A percentile compares a stretch with the other conserved stretches of the same genome.
These are phyloP conservation scores for Sebastes glaucus DNA, from an alignment of 2,797 vertebrate genomes.

Conservation along the genomic window DNA sequence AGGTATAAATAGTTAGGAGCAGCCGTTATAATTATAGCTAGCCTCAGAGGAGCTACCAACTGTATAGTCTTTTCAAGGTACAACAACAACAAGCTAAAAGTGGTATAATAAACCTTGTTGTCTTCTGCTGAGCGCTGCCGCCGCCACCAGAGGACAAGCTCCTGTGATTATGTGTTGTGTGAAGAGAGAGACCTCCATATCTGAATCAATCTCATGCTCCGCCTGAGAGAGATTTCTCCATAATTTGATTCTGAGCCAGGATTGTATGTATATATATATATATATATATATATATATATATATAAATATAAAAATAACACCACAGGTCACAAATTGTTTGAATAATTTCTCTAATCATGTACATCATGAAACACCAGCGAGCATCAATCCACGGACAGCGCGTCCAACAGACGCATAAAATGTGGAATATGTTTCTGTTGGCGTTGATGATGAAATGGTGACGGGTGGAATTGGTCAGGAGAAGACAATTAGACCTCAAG, in stretches of 20 bases:
- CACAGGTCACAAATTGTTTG: conserved; percentile 61
- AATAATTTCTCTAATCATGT: conserved; percentile 59
- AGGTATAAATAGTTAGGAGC: background rate
- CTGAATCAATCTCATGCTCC: conserved; percentile 76
- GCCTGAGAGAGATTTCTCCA: conserved; percentile 65
- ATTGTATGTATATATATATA: conserved; percentile 16
- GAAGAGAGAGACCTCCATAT: conserved; percentile 39
- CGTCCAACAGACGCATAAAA: background rate
- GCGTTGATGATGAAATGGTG: background rate
- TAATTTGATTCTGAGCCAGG: conserved; percentile 69
- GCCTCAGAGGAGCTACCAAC: background rate
- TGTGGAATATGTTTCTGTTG: background rate
- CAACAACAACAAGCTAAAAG: background rate
- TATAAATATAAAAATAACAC: conserved; percentile 14
- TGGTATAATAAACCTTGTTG: background rate
- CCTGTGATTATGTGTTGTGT: conserved; percentile 62
- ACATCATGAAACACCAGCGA: conserved; percentile 35
- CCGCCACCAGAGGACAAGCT: conserved; percentile 49
- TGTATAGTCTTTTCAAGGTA: background rate
- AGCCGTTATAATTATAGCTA: background rate
- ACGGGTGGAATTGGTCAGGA: conserved; percentile 8
- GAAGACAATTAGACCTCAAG: conserved; percentile 25
- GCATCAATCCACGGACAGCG: background rate
- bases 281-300: no score
- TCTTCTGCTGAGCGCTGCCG: conserved; percentile 15